phyloP scores from a whole-genome alignment of 1,140 invertebrate genomes.

The Drosophila albomicans region DNA sequence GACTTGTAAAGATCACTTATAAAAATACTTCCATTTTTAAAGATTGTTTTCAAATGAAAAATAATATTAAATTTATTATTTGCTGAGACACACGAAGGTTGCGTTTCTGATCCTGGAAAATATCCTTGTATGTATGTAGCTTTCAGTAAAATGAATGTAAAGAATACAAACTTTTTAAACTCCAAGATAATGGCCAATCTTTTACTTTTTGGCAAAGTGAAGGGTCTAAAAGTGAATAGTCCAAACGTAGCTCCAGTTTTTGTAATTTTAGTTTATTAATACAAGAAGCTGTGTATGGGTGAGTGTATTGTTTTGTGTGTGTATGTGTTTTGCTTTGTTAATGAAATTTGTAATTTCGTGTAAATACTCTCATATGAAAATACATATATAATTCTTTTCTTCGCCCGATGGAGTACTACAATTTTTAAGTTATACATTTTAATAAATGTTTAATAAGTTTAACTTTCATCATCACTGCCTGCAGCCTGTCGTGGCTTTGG shows the following conservation, averaged over 20 bases:
- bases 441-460: constrained; percentile 47
- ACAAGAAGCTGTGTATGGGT: constrained; percentile 69
- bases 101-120: no score
- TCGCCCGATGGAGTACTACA: constrained; percentile 25
- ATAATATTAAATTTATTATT: no score
- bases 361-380: constrained; percentile 60
- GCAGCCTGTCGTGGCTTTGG: constrained; percentile 90
- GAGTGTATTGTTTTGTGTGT: constrained; percentile 17
- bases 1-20: no score
- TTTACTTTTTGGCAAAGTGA: no score
- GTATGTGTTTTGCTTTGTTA: constrained; percentile 50
- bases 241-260: constrained; percentile 38
- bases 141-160: no score
- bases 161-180: no score
- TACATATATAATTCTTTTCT: constrained; percentile 50
- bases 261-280: constrained; percentile 79
- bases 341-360: constrained; percentile 79
- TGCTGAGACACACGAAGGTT: no score
- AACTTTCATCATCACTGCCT: constrained; percentile 84
- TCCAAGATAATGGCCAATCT: no score
- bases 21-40: no score
- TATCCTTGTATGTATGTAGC: no score
- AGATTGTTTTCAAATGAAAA: no score
- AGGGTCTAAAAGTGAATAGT: background rate
- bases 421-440: constrained; percentile 57